These are phyloP conservation scores for Protomyctophum bolini DNA, from an alignment of 2,113 vertebrate species.

Conservation along the genomic window DNA sequence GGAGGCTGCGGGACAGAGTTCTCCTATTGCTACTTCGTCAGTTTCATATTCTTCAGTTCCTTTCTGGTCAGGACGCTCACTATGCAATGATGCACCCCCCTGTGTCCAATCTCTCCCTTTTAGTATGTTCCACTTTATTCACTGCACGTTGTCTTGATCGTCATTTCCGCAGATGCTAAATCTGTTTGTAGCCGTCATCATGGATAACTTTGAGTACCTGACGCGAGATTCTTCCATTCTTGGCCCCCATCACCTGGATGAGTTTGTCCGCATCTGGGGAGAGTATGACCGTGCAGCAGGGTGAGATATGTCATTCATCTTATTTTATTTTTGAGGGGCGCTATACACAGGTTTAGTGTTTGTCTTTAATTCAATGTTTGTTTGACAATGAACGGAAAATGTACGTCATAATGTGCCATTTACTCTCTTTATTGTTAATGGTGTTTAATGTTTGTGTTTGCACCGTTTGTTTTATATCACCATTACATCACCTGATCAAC, in stretches of 20 bases:
- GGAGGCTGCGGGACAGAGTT: conserved; percentile 93
- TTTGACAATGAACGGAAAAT: too few species aligned
- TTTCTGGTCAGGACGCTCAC: conserved; percentile 87
- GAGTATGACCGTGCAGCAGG: conserved; percentile 96
- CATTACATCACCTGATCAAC: too few species aligned
- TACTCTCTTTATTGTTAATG: too few species aligned
- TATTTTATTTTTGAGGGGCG: too few species aligned
- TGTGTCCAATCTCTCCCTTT: not conserved
- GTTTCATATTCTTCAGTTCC: conserved; percentile 99
- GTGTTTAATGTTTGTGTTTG: too few species aligned
- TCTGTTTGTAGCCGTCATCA: conserved; percentile 98
- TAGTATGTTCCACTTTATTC: not conserved
- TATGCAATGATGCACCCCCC: not conserved
- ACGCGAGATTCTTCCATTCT: conserved; percentile 97
- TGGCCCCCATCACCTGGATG: conserved; percentile 96
- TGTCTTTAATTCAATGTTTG: too few species aligned
- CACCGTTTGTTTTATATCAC: too few species aligned
- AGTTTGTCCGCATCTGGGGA: conserved; percentile 98
- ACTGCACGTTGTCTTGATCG: not conserved
- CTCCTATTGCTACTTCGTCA: conserved; percentile 98
- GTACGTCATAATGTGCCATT: too few species aligned
- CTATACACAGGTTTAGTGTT: too few species aligned
- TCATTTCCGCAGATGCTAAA: conserved; percentile 89
- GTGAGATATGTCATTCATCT: conserved; percentile 69
- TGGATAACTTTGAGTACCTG: conserved; percentile 99